phyloP scores from a whole-genome alignment of 2,797 vertebrate species.

The Melanotaenia parkinsoni region DNA sequence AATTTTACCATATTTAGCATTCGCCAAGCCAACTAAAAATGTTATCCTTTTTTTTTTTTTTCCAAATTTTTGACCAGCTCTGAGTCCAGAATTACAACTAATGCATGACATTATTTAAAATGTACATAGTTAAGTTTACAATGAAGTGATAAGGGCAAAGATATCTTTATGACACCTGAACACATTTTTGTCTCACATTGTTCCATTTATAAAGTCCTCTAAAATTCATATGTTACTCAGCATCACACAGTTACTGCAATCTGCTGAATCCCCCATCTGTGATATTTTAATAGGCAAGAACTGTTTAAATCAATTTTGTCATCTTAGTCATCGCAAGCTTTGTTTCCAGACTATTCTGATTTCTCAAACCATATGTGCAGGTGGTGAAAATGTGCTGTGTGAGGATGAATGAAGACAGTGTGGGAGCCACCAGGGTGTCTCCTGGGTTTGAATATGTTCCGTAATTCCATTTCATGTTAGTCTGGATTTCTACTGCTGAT shows the following conservation, averaged over 20 bases:
- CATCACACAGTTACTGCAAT: neutral
- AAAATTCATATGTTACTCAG: neutral
- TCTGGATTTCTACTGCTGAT: neutral
- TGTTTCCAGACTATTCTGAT: neutral
- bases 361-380: neutral
- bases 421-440: neutral
- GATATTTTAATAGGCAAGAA: too few species aligned
- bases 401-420: neutral
- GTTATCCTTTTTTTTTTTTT: too few species aligned
- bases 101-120: neutral
- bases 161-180: neutral
- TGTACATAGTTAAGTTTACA: neutral
- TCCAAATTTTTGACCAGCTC: too few species aligned
- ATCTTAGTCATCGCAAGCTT: too few species aligned
- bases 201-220: neutral
- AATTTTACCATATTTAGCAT: too few species aligned
- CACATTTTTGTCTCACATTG: neutral
- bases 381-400: neutral
- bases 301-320: too few species aligned
- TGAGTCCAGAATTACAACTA: too few species aligned
- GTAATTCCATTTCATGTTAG: neutral
- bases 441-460: neutral
- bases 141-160: neutral
- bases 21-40: neutral
- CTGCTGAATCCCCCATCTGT: neutral